phyloP scores from a whole-genome alignment of 1,140 invertebrate genomes.

The Drosophila tropicalis region DNA sequence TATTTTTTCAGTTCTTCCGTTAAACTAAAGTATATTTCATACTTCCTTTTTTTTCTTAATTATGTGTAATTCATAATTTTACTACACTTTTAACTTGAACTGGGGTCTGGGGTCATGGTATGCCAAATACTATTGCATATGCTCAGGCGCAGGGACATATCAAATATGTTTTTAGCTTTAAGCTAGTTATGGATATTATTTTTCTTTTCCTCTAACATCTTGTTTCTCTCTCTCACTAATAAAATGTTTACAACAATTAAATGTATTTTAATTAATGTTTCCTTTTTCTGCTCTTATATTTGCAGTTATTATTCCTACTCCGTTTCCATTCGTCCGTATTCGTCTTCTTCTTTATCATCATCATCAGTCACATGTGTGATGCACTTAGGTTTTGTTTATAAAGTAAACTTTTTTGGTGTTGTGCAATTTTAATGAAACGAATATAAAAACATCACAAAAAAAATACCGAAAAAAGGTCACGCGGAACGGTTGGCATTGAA shows the following conservation, averaged over 20 bases:
- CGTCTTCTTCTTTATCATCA: background rate
- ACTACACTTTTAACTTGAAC: too few species aligned
- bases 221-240: background rate
- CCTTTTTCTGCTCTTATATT: background rate
- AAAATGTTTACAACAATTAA: background rate
- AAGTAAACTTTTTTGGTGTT: background rate
- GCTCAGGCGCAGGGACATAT: background rate
- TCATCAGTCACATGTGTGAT: background rate
- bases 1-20: too few species aligned
- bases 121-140: background rate
- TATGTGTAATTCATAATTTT: too few species aligned
- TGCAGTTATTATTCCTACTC: background rate
- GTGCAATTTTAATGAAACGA: conserved; percentile 11
- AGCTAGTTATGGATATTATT: too few species aligned
- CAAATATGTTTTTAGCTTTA: too few species aligned
- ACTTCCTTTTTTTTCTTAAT: too few species aligned
- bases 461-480: background rate
- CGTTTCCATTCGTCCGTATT: background rate
- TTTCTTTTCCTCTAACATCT: too few species aligned
- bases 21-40: too few species aligned
- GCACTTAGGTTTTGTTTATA: background rate
- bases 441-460: conserved; percentile 6
- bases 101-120: too few species aligned
- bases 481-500: conserved; percentile 33
- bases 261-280: background rate